Percentiles rank a stretch among this genome's conserved stretches.
Evolutionary conservation across 2,888 invertebrate species (phyloP).

Genomic region (Rhynchonema sp.): DNA sequence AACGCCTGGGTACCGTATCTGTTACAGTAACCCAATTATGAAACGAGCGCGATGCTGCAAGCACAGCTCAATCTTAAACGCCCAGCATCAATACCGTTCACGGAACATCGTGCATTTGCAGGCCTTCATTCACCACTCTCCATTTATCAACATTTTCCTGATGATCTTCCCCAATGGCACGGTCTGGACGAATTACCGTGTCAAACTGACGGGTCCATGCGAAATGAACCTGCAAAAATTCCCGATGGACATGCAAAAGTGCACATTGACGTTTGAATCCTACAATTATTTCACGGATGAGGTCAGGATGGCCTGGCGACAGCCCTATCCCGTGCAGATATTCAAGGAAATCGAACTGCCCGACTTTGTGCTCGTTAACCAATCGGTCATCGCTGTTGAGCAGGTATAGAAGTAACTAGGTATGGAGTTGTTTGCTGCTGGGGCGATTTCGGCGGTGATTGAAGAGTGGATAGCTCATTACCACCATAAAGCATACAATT

Average conservation of each 20-base stretch:
- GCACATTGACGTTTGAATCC: constrained; percentile 9
- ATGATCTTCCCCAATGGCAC: constrained; percentile 7
- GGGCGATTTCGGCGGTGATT: too few relatives aligned
- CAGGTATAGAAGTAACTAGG: neutral
- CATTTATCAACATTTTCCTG: constrained; percentile 6
- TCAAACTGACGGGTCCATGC: constrained; percentile 9
- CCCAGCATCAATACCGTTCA: too few relatives aligned
- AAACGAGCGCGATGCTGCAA: too few relatives aligned
- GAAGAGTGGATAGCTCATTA: too few relatives aligned
- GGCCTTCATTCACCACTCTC: constrained; percentile 6
- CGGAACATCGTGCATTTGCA: too few relatives aligned
- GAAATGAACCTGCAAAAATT: constrained; percentile 9
- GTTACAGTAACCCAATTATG: too few relatives aligned
- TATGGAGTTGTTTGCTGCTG: neutral
- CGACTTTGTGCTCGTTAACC: constrained; percentile 3
- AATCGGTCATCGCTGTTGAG: neutral
- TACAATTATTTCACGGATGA: constrained; percentile 11
- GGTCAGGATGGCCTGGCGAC: constrained; percentile 8
- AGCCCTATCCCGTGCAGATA: neutral
- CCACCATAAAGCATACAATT: too few relatives aligned
- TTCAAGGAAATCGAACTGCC: constrained; percentile 6
- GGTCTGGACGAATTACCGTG: constrained; percentile 5
- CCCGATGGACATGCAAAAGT: constrained; percentile 9
- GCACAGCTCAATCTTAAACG: too few relatives aligned
- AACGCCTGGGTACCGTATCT: too few relatives aligned